Conservation (phyloP, 2,113 vertebrate species). For the Eptatretus burgeri region DNA sequence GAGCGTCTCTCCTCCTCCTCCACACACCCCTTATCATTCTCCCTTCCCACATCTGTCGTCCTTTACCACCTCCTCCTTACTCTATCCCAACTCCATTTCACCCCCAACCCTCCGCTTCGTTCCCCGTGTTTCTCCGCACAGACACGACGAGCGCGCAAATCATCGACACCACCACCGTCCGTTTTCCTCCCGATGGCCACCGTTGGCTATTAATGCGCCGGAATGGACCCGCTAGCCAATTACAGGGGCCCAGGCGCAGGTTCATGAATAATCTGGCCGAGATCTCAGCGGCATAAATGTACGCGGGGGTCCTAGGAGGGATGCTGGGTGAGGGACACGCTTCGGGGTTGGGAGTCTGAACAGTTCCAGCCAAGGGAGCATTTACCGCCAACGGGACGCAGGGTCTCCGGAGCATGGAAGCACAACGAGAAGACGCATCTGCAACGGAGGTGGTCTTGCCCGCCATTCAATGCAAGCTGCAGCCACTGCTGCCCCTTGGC, state of each 20-base stretch:
- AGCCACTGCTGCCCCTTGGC: not conserved
- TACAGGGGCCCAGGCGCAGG: conserved; percentile 2
- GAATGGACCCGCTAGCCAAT: conserved; percentile 2
- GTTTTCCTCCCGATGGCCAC: not conserved
- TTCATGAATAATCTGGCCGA: conserved; percentile 6
- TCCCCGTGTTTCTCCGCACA: not conserved
- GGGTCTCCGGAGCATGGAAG: too few relatives aligned
- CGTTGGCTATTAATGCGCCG: not conserved
- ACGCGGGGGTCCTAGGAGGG: too few relatives aligned
- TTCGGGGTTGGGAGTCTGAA: too few relatives aligned
- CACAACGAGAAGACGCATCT: too few relatives aligned
- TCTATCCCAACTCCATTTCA: not conserved
- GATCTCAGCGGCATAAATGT: not conserved
- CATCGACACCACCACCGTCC: not conserved
- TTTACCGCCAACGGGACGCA: too few relatives aligned
- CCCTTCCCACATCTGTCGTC: not conserved
- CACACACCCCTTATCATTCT: not conserved
- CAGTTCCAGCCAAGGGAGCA: too few relatives aligned
- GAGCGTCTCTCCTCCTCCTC: not conserved
- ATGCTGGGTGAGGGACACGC: too few relatives aligned
- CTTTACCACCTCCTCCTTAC: not conserved
- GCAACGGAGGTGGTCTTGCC: too few relatives aligned
- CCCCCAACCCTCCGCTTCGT: not conserved
- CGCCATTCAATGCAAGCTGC: not conserved
- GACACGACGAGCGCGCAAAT: not conserved